These are phyloP conservation scores for Gymnoscopelus microlampas DNA, from an alignment of 2,797 vertebrate species.

Conservation along the genomic window DNA sequence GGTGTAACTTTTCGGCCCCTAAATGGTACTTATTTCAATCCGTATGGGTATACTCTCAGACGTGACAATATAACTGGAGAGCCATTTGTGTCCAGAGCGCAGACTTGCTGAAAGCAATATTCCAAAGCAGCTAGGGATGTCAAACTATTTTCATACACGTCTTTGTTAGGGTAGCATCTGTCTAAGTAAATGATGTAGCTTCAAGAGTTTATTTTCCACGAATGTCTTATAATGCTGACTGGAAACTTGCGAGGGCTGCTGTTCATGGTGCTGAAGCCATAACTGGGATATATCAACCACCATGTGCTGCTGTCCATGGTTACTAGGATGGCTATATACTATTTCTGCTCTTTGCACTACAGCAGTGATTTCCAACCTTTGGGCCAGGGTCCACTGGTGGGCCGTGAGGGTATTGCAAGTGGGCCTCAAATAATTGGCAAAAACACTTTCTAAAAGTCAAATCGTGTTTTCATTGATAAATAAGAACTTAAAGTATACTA, in stretches of 20 bases:
- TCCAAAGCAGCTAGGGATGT: constrained; percentile 14
- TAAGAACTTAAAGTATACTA: too few species aligned
- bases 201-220: constrained; percentile 4
- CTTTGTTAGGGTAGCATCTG: constrained; percentile 15
- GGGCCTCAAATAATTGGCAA: too few species aligned
- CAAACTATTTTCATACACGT: constrained; percentile 30
- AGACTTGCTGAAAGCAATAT: constrained; percentile 30
- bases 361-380: too few species aligned
- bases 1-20: constrained; percentile 54
- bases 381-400: too few species aligned
- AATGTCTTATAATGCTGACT: neutral
- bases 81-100: constrained; percentile 33
- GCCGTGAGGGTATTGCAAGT: too few species aligned
- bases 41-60: constrained; percentile 45
- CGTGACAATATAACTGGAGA: constrained; percentile 31
- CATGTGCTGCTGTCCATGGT: too few species aligned
- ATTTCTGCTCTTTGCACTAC: too few species aligned
- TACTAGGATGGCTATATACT: too few species aligned
- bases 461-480: too few species aligned
- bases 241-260: neutral
- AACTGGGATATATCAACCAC: too few species aligned
- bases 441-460: too few species aligned
- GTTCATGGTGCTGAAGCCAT: constrained; percentile 16
- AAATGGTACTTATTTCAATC: constrained; percentile 44
- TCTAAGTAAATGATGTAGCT: constrained; percentile 6